Percentiles rank a stretch among this genome's conserved stretches.
Evolutionary conservation across 2,888 invertebrate genomes (phyloP).

Genomic region (Catocala nupta): DNA sequence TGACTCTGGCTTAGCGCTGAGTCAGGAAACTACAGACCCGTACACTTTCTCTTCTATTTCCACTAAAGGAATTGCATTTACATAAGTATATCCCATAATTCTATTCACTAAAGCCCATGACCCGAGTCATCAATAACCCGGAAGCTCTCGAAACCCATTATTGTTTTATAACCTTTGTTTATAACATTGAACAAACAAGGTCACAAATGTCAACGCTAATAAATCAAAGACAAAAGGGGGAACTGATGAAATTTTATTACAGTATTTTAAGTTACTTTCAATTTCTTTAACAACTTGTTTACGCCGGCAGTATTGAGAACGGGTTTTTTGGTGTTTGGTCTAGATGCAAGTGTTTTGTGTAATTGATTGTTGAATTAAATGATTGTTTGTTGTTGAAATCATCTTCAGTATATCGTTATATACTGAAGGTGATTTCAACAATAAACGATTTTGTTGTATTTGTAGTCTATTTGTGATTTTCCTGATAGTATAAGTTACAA

Average conservation of each 20-base stretch:
- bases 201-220: constrained; percentile 63
- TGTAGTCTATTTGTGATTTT: too few relatives aligned
- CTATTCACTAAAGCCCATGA: constrained; percentile 21
- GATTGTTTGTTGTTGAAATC: too few relatives aligned
- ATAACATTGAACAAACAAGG: constrained; percentile 55
- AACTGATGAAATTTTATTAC: constrained; percentile 65
- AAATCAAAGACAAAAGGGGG: constrained; percentile 63
- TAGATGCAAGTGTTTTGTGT: constrained; percentile 14
- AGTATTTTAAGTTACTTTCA: constrained; percentile 61
- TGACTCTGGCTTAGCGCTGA: not conserved
- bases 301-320: constrained; percentile 51
- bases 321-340: constrained; percentile 39
- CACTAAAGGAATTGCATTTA: constrained; percentile 28
- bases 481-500: too few relatives aligned
- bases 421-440: too few relatives aligned
- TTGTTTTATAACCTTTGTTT: constrained; percentile 54
- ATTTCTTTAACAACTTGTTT: constrained; percentile 71
- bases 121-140: constrained; percentile 40
- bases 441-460: too few relatives aligned
- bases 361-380: too few relatives aligned
- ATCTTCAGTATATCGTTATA: too few relatives aligned
- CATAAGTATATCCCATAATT: constrained; percentile 28
- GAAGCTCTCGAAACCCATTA: constrained; percentile 45
- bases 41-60: constrained; percentile 5
- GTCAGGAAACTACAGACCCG: not conserved